phyloP scores from a whole-genome alignment of 2,113 vertebrate genomes.

The Litocranius walleri region DNA sequence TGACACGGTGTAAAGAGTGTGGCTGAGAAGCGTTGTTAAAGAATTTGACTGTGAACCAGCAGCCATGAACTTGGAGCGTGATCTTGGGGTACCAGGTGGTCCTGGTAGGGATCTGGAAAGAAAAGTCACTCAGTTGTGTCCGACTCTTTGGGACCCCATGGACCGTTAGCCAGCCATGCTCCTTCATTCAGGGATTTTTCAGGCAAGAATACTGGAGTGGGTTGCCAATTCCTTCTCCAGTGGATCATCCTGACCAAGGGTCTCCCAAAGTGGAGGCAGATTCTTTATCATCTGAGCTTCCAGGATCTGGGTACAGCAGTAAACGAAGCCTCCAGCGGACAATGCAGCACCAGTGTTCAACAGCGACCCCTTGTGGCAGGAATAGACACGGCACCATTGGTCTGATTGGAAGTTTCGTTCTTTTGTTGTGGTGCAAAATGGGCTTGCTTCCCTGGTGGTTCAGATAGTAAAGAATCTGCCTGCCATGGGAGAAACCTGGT shows the following conservation, averaged over 20 bases:
- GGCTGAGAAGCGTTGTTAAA: background rate
- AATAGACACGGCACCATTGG: background rate
- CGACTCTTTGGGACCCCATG: rapidly evolving
- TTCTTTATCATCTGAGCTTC: background rate
- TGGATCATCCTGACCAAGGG: background rate
- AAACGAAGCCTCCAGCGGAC: rapidly evolving
- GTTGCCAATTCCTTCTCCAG: background rate
- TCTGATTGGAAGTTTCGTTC: background rate
- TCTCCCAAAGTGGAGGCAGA: background rate
- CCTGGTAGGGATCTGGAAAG: background rate
- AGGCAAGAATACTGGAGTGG: background rate
- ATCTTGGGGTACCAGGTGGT: background rate
- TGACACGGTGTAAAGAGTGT: background rate
- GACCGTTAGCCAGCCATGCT: background rate
- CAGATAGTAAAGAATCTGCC: background rate
- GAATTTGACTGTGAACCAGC: background rate
- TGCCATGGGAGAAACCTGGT: background rate
- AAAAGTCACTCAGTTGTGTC: background rate
- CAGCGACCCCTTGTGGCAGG: background rate
- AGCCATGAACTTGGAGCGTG: background rate
- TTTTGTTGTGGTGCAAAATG: background rate
- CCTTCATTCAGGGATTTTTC: background rate
- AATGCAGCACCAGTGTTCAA: rapidly evolving
- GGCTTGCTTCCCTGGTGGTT: background rate
- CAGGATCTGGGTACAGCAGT: background rate